Evolutionary conservation across 2,888 invertebrate genomes (phyloP), one percentile per base, ranked within the genome.

Genomic region (Craniophora ligustri): DNA sequence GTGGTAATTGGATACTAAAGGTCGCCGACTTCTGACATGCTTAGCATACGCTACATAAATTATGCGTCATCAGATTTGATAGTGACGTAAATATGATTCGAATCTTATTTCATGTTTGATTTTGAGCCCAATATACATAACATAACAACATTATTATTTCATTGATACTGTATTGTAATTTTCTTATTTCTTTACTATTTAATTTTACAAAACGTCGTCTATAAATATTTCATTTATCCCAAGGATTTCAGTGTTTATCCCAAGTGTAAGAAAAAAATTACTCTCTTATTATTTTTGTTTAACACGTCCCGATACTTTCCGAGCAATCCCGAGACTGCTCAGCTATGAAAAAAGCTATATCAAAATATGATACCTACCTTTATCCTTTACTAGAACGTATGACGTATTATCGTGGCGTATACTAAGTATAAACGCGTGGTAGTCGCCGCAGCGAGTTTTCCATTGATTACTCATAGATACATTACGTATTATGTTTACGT

Each of bases 391-490:
- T 23, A 10, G 10, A 8, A 23, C 2, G 1, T 0, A 19, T 36
- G 36, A 38, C 36, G 36, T 38, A 16, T 5, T 5, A 10, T 5
- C n/a, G 7, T 41, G 28, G 23, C 23, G 30, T 35, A 56, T 23
- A 6, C 13, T 47, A 41, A 7, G 10, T 6, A 40, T 40, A 39
- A 30, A 23, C 6, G 16, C 32, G 11, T 11, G 32, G 15, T 32
- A 34, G 16, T 34, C 5, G 5, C 13, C 14, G 8, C 26, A n/a
- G 26, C 11, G 19, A 58, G 15, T 11, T 40, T 58, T 50, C 51
- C 59, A 58, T 47, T 28, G 50, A 49, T 57, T 36, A 57, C 38
- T 58, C 58, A 58, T 50, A 18, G 8, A 13, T 38, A 11, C 38
- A 26, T 42, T 30, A 34, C 34, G 23, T 34, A 19, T 31, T 30